phyloP scores from a whole-genome alignment of 2,888 invertebrate species.

The Reticulitermes lucifugus region DNA sequence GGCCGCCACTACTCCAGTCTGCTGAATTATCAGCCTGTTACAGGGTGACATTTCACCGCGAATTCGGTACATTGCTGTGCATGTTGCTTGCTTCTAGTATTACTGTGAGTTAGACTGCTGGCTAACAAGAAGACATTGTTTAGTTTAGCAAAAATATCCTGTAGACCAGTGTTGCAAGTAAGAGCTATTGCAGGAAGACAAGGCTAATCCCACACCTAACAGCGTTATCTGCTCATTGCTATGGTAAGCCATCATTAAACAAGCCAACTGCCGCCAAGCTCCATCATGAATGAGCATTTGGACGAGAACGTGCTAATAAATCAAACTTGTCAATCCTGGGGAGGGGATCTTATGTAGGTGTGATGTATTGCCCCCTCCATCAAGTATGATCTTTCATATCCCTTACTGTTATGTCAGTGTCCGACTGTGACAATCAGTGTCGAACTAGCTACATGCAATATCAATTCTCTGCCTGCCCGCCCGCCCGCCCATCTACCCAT shows the following conservation, averaged over 20 bases:
- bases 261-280: slow-evolving; percentile 13
- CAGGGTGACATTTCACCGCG: too few relatives aligned
- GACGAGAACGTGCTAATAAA: slow-evolving; percentile 39
- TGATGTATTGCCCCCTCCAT: background rate
- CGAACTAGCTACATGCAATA: background rate
- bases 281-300: slow-evolving; percentile 22
- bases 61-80: too few relatives aligned
- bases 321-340: slow-evolving; percentile 46
- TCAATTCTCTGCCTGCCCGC: too few relatives aligned
- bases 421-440: background rate
- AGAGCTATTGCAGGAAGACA: background rate
- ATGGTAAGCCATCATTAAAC: slow-evolving; percentile 50
- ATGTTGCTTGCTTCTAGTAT: too few relatives aligned
- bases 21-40: too few relatives aligned
- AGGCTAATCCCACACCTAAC: slow-evolving; percentile 30
- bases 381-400: background rate
- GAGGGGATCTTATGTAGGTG: slow-evolving; percentile 21
- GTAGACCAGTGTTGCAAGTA: slow-evolving; percentile 21
- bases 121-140: too few relatives aligned
- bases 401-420: too few relatives aligned
- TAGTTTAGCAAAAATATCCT: background rate
- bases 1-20: too few relatives aligned
- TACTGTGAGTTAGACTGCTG: too few relatives aligned
- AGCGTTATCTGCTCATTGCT: slow-evolving; percentile 45
- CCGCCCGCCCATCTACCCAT: too few relatives aligned